phyloP scores from a whole-genome alignment of 2,113 vertebrate species.

The Tychaedon coryphoeus region DNA sequence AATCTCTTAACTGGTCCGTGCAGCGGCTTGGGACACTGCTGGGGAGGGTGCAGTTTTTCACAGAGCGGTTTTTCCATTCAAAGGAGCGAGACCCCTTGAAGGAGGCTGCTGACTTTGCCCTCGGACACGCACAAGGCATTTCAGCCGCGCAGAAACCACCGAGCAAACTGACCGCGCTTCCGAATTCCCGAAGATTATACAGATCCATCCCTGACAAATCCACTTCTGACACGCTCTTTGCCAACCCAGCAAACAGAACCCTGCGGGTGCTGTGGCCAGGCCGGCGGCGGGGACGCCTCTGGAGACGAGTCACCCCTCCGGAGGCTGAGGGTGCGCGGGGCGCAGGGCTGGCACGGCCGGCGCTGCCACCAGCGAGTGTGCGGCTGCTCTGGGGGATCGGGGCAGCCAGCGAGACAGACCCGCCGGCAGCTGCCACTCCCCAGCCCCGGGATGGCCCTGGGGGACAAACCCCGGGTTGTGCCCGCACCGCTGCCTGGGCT shows the following conservation, averaged over 20 bases:
- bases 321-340: neutral
- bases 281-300: neutral
- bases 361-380: neutral
- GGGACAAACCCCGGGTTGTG: neutral
- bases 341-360: accelerated
- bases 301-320: neutral
- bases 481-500: neutral
- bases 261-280: neutral
- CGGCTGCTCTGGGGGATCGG: neutral
- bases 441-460: neutral
- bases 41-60: neutral
- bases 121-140: neutral
- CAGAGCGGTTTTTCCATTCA: neutral
- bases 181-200: neutral
- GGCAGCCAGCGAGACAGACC: neutral
- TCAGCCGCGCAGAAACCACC: neutral
- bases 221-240: neutral
- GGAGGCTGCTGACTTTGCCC: neutral
- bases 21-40: neutral
- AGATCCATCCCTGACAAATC: neutral
- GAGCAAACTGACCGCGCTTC: neutral
- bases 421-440: neutral
- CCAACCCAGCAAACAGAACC: neutral
- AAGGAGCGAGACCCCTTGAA: neutral
- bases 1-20: accelerated